These are phyloP conservation scores for Coregonus clupeaformis DNA, from an alignment of 2,113 vertebrate species.

Conservation along the genomic window DNA sequence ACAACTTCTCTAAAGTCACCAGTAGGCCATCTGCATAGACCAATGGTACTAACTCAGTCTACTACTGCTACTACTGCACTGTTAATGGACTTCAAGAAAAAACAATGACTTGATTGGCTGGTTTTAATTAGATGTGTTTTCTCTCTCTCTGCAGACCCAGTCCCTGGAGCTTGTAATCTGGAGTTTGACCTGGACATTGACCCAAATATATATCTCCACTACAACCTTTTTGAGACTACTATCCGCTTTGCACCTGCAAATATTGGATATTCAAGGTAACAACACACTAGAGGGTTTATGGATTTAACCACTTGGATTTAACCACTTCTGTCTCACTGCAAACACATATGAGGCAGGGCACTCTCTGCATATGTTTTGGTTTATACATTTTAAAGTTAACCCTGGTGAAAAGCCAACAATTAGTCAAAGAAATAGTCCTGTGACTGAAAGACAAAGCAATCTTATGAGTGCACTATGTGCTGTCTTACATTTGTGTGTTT, in stretches of 20 bases:
- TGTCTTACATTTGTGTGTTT: no score
- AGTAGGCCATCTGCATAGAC: not conserved
- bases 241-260: slow-evolving; percentile 90
- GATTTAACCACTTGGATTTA: no score
- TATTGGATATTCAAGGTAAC: slow-evolving; percentile 83
- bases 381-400: no score
- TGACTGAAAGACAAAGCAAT: no score
- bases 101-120: not conserved
- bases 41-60: not conserved
- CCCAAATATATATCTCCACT: slow-evolving; percentile 87
- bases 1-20: not conserved
- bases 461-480: no score
- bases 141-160: slow-evolving; percentile 77
- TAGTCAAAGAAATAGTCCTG: no score
- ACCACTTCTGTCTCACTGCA: no score
- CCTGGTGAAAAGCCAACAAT: no score
- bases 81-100: not conserved
- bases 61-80: not conserved
- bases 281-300: not conserved
- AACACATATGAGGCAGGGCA: no score
- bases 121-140: not conserved
- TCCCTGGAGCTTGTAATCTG: slow-evolving; percentile 91
- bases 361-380: no score
- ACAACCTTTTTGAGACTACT: slow-evolving; percentile 83
- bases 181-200: slow-evolving; percentile 85